A percentile compares a stretch with the other conserved stretches of the same genome.
These are phyloP conservation scores for Eolophus roseicapilla DNA, from an alignment of 2,113 vertebrate species.

Conservation along the genomic window DNA sequence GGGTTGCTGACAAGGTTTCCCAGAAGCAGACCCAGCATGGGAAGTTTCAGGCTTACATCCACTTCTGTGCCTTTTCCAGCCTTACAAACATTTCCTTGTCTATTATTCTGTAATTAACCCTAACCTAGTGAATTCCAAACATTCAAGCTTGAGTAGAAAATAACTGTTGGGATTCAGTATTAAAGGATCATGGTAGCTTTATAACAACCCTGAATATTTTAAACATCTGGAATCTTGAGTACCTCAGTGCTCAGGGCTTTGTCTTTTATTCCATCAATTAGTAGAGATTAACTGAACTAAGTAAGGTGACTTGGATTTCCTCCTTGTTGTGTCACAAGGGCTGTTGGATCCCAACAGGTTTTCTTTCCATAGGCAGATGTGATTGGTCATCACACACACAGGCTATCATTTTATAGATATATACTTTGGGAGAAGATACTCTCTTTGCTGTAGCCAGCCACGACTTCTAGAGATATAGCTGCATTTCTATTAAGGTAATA, in stretches of 20 bases:
- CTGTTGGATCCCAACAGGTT: neutral
- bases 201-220: neutral
- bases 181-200: neutral
- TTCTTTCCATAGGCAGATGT: fast-evolving
- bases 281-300: neutral
- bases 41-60: neutral
- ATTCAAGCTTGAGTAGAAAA: neutral
- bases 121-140: neutral
- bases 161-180: neutral
- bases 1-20: neutral
- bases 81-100: neutral
- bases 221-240: neutral
- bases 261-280: neutral
- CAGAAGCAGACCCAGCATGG: neutral
- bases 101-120: neutral
- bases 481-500: neutral
- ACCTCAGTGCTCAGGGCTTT: neutral
- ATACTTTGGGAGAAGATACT: neutral
- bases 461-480: neutral
- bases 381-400: neutral
- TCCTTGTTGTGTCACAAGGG: neutral
- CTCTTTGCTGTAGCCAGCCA: neutral
- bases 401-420: neutral
- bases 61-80: neutral
- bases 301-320: neutral